phyloP scores from a whole-genome alignment of 2,888 invertebrate species.

The Microctonus hyperodae region DNA sequence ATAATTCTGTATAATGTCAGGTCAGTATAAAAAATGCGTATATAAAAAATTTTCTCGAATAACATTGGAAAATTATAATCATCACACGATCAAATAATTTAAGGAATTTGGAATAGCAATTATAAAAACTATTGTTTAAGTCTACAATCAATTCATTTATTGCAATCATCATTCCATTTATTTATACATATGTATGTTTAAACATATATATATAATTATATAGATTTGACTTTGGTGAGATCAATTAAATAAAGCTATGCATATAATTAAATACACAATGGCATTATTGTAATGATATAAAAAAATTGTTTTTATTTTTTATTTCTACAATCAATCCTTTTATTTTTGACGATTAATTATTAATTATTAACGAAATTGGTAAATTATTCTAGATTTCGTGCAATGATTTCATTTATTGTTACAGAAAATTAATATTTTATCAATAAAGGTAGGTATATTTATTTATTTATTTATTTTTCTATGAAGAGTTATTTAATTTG shows the following conservation, averaged over 20 bases:
- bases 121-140: background rate
- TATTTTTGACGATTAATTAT: no score
- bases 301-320: no score
- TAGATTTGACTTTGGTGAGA: background rate
- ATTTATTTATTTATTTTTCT: no score
- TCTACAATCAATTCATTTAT: background rate
- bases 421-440: no score
- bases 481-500: no score
- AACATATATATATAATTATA: background rate
- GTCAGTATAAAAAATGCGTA: background rate
- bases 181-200: background rate
- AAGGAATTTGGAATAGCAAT: background rate
- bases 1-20: background rate
- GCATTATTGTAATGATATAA: no score
- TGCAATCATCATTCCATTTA: constrained; percentile 6
- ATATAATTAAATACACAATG: background rate
- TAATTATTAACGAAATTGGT: no score
- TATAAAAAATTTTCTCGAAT: background rate
- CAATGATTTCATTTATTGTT: no score
- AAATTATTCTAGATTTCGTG: no score
- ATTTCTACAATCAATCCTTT: no score
- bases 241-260: background rate
- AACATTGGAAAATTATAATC: background rate
- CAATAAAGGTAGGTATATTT: no score
- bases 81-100: no score